Conservation (phyloP, 2,888 invertebrate genomes). For the Junonia oenone region DNA sequence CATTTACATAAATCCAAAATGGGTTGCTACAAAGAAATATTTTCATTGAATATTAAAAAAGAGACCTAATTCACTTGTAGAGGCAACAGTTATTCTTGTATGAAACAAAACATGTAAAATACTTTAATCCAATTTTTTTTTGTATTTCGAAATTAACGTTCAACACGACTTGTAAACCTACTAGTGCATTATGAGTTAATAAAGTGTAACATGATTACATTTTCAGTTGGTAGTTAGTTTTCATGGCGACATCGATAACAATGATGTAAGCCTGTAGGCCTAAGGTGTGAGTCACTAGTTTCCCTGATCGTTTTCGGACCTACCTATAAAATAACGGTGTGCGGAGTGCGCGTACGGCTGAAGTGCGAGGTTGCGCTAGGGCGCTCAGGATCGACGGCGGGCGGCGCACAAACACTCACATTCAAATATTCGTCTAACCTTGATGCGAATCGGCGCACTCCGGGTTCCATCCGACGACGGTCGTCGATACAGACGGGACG, state of each 20-base stretch:
- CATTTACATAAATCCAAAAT: not conserved
- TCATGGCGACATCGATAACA: constrained; percentile 5
- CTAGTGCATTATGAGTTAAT: constrained; percentile 10
- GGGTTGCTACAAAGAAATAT: not conserved
- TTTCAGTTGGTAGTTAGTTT: too few relatives aligned
- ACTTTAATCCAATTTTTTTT: not conserved
- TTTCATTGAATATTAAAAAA: too few relatives aligned
- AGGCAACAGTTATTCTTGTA: too few relatives aligned
- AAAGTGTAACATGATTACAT: constrained; percentile 6
- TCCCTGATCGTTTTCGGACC: constrained; percentile 52
- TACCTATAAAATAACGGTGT: constrained; percentile 55
- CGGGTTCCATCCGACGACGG: constrained; percentile 77
- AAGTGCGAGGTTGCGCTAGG: constrained; percentile 55
- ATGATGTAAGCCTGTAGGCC: constrained; percentile 18
- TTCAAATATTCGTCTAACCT: constrained; percentile 77
- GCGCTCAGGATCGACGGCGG: constrained; percentile 51
- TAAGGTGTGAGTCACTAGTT: constrained; percentile 52
- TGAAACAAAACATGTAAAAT: not conserved
- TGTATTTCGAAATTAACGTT: not conserved
- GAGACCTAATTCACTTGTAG: too few relatives aligned
- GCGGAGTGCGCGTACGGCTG: constrained; percentile 60
- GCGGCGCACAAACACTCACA: constrained; percentile 74
- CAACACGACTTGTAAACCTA: not conserved
- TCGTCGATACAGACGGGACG: constrained; percentile 69
- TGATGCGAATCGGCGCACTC: constrained; percentile 79